Percentiles rank a stretch among this genome's conserved stretches.
These are phyloP conservation scores for Rotaria macrura DNA, from an alignment of 2,888 invertebrate species.

Conservation along the genomic window DNA sequence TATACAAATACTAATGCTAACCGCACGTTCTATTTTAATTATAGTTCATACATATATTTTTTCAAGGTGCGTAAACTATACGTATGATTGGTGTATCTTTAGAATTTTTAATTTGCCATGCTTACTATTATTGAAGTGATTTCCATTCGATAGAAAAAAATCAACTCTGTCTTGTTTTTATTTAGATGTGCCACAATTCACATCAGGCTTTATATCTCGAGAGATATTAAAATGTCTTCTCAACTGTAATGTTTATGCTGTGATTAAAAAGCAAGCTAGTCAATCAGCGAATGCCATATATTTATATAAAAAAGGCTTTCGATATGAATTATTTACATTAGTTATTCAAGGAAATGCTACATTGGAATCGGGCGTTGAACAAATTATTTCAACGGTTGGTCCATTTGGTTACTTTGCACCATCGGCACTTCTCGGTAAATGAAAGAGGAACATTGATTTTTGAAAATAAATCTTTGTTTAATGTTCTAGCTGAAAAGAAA, in stretches of 20 bases:
- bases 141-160: too few relatives aligned
- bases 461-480: not conserved
- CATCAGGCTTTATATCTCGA: not conserved
- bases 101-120: not conserved
- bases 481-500: not conserved
- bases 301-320: slow-evolving; percentile 5
- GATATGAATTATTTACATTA: slow-evolving; percentile 4
- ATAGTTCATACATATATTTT: not conserved
- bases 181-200: not conserved
- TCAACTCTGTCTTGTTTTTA: not conserved
- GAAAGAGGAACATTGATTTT: not conserved
- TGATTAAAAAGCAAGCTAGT: not conserved
- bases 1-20: not conserved
- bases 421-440: not conserved
- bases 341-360: not conserved
- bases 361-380: not conserved
- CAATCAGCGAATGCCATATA: not conserved
- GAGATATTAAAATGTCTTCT: not conserved
- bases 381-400: not conserved
- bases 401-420: not conserved
- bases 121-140: not conserved
- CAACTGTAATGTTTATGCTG: not conserved
- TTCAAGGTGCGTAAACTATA: not conserved
- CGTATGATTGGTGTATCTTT: not conserved
- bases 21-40: not conserved